Percentiles rank a stretch among this genome's conserved stretches.
phyloP scores from a whole-genome alignment of 2,113 vertebrate genomes.

The Chaetodon trifascialis region DNA sequence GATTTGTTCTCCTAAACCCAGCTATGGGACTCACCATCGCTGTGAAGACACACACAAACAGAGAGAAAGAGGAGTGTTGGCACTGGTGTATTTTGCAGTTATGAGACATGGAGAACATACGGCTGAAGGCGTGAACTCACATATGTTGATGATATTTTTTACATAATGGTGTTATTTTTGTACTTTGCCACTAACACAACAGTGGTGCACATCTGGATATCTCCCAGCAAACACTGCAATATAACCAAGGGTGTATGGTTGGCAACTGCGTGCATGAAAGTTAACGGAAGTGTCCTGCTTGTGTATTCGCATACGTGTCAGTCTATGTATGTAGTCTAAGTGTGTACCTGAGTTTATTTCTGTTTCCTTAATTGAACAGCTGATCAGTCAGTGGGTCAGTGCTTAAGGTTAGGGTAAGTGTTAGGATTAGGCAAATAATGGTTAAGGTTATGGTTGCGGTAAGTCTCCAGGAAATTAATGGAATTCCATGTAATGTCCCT shows the following conservation, averaged over 20 bases:
- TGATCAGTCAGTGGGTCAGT: too few species aligned
- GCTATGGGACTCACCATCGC: constrained; percentile 29
- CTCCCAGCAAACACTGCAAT: neutral
- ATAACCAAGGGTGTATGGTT: constrained; percentile 7
- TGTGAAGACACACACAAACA: constrained; percentile 35
- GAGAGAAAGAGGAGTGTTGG: constrained; percentile 48
- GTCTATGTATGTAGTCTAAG: constrained; percentile 38
- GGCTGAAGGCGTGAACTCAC: constrained; percentile 41
- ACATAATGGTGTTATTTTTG: constrained; percentile 42
- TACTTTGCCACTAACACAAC: constrained; percentile 16
- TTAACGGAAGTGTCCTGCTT: constrained; percentile 12
- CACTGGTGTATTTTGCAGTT: constrained; percentile 39
- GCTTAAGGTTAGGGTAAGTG: too few species aligned
- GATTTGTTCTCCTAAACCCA: constrained; percentile 57
- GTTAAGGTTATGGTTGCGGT: too few species aligned
- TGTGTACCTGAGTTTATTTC: constrained; percentile 6
- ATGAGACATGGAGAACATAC: constrained; percentile 39
- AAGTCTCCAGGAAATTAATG: too few species aligned
- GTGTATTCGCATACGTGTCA: neutral
- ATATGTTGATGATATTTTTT: constrained; percentile 44
- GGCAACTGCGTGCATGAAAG: neutral
- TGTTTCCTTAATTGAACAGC: neutral
- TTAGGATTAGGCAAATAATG: too few species aligned
- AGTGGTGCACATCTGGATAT: constrained; percentile 49
- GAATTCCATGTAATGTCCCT: too few species aligned